Percentiles rank a stretch among this genome's conserved stretches.
Evolutionary conservation across 2,888 invertebrate species (phyloP).

Genomic region (Synergus umbraculus): DNA sequence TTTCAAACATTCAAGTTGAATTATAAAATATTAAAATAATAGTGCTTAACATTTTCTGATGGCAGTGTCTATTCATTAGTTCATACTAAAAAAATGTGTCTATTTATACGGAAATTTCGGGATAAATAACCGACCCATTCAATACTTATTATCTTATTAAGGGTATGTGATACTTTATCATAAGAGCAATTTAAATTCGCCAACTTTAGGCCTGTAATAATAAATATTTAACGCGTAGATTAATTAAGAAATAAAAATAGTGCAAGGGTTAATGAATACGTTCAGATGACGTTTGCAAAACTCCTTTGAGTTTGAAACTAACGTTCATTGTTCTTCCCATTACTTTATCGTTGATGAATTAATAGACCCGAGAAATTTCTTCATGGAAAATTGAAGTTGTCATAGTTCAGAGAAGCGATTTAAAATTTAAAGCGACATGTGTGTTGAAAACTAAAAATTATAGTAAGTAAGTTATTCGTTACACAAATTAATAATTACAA

Average conservation of each 20-base stretch:
- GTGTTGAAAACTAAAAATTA: neutral
- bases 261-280: neutral
- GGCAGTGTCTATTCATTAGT: no score
- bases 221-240: neutral
- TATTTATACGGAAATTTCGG: no score
- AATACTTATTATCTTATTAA: no score
- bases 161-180: no score
- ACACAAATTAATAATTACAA: neutral
- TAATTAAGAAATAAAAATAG: constrained; percentile 22
- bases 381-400: constrained; percentile 8
- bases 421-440: neutral
- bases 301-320: neutral
- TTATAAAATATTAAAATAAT: neutral
- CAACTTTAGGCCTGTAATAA: no score
- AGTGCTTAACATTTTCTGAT: neutral
- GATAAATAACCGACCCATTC: no score
- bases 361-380: constrained; percentile 14
- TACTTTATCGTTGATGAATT: constrained; percentile 23
- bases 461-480: neutral
- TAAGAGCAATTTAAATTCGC: neutral
- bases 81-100: no score
- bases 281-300: constrained; percentile 7
- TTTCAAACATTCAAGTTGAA: neutral
- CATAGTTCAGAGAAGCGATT: constrained; percentile 13
- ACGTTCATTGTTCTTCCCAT: neutral